Percentiles rank a stretch among this genome's conserved stretches.
These are phyloP conservation scores for Corynorhinus townsendii DNA, from an alignment of 2,113 vertebrate genomes.

Conservation along the genomic window DNA sequence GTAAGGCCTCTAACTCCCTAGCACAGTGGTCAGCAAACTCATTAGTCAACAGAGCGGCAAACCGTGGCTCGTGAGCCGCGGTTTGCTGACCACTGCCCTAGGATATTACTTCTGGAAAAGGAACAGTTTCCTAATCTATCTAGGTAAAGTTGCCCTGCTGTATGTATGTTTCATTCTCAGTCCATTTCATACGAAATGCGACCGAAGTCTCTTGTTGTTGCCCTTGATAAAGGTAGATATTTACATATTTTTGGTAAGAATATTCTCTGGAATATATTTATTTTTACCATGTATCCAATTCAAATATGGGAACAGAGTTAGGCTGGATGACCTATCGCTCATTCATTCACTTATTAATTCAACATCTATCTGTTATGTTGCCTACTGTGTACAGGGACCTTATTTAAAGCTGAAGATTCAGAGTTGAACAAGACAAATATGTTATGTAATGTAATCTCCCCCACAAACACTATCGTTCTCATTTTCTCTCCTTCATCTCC, in stretches of 20 bases:
- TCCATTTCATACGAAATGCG: background rate
- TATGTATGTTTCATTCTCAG: background rate
- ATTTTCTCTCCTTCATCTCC: background rate
- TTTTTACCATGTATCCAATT: background rate
- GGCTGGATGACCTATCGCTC: background rate
- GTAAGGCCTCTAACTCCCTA: background rate
- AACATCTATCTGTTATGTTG: background rate
- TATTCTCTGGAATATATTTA: background rate
- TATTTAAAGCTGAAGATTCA: background rate
- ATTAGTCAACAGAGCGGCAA: too few relatives aligned
- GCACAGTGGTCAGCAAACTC: too few relatives aligned
- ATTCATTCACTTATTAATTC: background rate
- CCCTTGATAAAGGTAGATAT: background rate
- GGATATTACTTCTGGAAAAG: background rate
- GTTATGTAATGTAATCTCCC: background rate
- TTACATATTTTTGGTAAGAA: conserved; percentile 23
- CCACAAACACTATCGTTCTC: background rate
- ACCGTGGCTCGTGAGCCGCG: too few relatives aligned
- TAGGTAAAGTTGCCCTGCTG: background rate
- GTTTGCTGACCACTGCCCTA: background rate
- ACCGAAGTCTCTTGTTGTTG: background rate
- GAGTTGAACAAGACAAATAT: background rate
- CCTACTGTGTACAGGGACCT: background rate
- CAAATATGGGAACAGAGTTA: background rate
- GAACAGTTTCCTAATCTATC: background rate